Base-by-base conservation (phyloP, 2,797 vertebrate species). In the Rhodeus uyekii region DNA sequence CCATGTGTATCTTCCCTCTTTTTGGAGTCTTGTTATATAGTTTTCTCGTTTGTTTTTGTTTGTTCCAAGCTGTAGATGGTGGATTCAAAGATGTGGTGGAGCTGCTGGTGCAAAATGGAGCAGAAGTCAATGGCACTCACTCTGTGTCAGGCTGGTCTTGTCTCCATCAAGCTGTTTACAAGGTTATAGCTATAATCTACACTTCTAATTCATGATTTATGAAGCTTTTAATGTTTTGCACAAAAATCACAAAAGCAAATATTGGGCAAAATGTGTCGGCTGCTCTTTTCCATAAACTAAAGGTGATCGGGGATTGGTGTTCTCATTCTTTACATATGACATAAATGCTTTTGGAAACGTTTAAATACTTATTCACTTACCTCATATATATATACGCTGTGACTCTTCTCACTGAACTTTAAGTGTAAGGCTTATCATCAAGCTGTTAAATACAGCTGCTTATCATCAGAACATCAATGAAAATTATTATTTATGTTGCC, bases 71-170 rank as follows among this genome's bases (percentile, higher is more conserved):
- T 91, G 96, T 97, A 74, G 94, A 96, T 83, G 88, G 91, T 1
- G 94, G 93, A 2, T 92, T 95, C 58, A 42, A 67, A 34, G 92
- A 95, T 6, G 81, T 95, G 0, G 92, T 96, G 55, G 91, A 92
- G 27, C 87, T 97, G 67, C 87, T 99, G 82, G 87, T 98, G 72
- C 87, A 84, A 38, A 87, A 93, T 0, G 95, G 96, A 84, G 96
- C 96, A 64, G 92, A 95, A 38, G 91, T 97, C 74, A 93, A 96
- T 87, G 90, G 96, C 44, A 88, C 91, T 27, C 96, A 98, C 92
- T 97, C 95, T 0, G 93, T 93, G 36, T 98, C 96, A 65, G 95
- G 95, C 63, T 99, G 98, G 98, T 98, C 96, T 86, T 94, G 96
- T 85, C 95, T 99, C 48, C 98, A 99, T 85, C 96, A 97, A 87